A percentile compares a stretch with the other conserved stretches of the same genome.
phyloP scores from a whole-genome alignment of 2,888 invertebrate species.

The Alloplasta piceator region DNA sequence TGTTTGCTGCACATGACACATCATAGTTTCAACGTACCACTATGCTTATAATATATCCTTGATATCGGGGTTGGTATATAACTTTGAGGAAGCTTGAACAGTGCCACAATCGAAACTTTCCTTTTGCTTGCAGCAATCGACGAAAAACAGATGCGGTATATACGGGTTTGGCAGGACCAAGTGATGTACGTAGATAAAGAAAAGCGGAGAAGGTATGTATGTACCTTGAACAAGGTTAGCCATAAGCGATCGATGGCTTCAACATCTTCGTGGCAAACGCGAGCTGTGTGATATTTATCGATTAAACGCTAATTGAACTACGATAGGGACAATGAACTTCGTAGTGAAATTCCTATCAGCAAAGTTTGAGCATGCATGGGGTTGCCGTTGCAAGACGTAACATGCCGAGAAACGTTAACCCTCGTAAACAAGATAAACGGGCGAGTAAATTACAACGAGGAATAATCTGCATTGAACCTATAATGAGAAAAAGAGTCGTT shows the following conservation, averaged over 20 bases:
- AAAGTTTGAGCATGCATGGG: constrained; percentile 46
- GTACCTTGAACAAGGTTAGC: constrained; percentile 6
- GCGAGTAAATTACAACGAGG: too few species aligned
- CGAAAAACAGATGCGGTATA: constrained; percentile 24
- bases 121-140: constrained; percentile 26
- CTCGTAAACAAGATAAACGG: too few species aligned
- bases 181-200: not conserved
- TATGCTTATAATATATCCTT: constrained; percentile 23
- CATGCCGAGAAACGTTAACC: too few species aligned
- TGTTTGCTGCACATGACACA: constrained; percentile 42
- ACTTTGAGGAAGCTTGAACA: constrained; percentile 38
- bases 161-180: constrained; percentile 26
- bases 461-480: too few species aligned
- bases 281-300: constrained; percentile 26
- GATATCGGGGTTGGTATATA: constrained; percentile 24
- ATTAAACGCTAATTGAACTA: constrained; percentile 17
- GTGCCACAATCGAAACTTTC: constrained; percentile 28
- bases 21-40: constrained; percentile 7
- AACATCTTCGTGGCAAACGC: constrained; percentile 19
- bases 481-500: too few species aligned
- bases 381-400: not conserved
- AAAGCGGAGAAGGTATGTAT: not conserved
- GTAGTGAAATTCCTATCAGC: constrained; percentile 28
- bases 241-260: constrained; percentile 39
- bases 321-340: constrained; percentile 28